Base-by-base conservation (phyloP, 92 coral and sea anemone genomes). In the Palythoa grandiflora region DNA sequence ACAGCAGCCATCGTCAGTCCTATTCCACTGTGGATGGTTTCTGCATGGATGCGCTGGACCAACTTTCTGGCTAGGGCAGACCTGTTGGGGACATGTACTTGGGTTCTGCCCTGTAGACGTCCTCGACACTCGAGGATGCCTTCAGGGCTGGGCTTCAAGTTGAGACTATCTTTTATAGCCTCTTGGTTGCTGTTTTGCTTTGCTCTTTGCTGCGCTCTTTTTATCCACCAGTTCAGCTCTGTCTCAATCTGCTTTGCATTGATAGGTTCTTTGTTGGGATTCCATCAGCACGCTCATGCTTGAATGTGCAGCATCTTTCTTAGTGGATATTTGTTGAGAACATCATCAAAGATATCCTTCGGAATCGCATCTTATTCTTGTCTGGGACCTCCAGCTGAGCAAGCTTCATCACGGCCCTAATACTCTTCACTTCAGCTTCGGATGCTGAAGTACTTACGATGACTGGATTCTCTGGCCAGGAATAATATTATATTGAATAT, bases 381-480 rank as follows among this genome's bases (percentile, higher is more conserved):
- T 73, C 78, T 40, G 35, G 55, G 78, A 40, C 55, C 78, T 6
- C 78, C 6, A 19, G 54, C 78, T 37, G 36, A n/a, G 89, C 84
- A 38, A 63, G 75, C 15, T 63, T 38, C 73, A 87, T 37, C 36
- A 87, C 90, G 55, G 81, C 73, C 65, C 57, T 78, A 38, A 79
- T 37, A 21, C 74, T 51, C 71, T 78, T 87, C 39, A 86, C 90
- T 71, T 87, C 90, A 20, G 78, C 80, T 55, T 78, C 79, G 16
- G 90, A 78, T 9, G 48, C 86, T 53, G 65, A 73, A 7, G 80
- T 68, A 38, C 40, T 70, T 52, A 68, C 75, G 9, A 38, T 50
- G 73, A 79, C 77, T 38, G 90, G 90, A 59, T 79, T 88, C 71
- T 71, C 60, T 68, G 86, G 86, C 86, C 86, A 88, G 16, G 28